A percentile compares a stretch with the other conserved stretches of the same genome.
phyloP scores from a whole-genome alignment of 2,113 vertebrate species.

The Hypomesus transpacificus region DNA sequence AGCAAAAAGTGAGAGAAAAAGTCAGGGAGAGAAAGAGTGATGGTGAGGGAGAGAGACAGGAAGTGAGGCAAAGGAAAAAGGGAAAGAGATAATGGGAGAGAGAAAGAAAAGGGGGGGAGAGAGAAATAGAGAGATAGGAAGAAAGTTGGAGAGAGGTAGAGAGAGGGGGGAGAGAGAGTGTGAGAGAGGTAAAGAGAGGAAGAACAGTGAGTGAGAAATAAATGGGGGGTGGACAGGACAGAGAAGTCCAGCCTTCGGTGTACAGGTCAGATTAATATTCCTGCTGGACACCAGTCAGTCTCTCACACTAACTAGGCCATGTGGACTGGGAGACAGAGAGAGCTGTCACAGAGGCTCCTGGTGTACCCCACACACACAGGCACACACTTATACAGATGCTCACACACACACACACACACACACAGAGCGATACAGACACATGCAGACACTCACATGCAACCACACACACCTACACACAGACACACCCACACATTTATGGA shows the following conservation, averaged over 20 bases:
- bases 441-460: not conserved
- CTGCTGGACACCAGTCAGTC: conserved; percentile 27
- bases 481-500: conserved; percentile 36
- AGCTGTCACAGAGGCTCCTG: conserved; percentile 23
- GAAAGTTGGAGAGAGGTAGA: no score
- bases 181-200: no score
- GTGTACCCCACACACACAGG: not conserved
- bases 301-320: conserved; percentile 12
- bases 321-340: conserved; percentile 19
- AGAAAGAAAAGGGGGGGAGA: not conserved
- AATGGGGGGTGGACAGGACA: not conserved
- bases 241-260: no score
- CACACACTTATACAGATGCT: no score
- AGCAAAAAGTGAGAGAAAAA: not conserved
- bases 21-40: no score
- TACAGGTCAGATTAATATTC: conserved; percentile 36
- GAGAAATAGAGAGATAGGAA: not conserved
- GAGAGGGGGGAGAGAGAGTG: no score
- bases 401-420: no score
- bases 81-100: not conserved
- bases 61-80: no score
- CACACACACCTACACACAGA: conserved; percentile 3
- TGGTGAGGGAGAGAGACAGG: no score
- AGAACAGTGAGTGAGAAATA: no score
- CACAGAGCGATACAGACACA: not conserved